phyloP scores from a whole-genome alignment of 1,140 invertebrate genomes.

The roundworm (Caenorhabditis elegans) region DNA sequence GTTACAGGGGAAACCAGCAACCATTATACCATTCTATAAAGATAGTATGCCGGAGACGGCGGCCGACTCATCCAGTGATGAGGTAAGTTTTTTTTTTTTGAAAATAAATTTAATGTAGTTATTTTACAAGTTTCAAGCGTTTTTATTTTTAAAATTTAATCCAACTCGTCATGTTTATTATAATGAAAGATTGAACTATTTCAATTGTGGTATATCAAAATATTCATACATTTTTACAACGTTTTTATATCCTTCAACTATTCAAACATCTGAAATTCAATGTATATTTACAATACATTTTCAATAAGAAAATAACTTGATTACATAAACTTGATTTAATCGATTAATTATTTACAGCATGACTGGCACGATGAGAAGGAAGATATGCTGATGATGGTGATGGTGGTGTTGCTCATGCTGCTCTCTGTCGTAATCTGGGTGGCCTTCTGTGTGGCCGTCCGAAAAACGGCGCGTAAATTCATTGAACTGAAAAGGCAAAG shows the following conservation, averaged over 20 bases:
- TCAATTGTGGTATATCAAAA: no score
- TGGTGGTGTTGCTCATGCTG: slow-evolving; percentile 33
- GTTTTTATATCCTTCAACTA: no score
- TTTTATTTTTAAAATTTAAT: neutral
- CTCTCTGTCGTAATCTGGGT: slow-evolving; percentile 40
- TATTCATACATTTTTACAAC: no score
- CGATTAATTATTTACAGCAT: no score
- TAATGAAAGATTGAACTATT: no score
- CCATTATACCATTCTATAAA: slow-evolving; percentile 30
- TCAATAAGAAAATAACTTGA: no score
- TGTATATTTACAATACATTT: no score
- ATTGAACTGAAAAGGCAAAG: slow-evolving; percentile 38
- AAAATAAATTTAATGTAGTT: no score
- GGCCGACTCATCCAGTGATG: slow-evolving; percentile 11
- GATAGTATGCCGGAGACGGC: slow-evolving; percentile 16
- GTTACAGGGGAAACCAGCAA: slow-evolving; percentile 6
- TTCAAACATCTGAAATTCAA: no score
- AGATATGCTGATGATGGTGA: slow-evolving; percentile 35
- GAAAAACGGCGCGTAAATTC: slow-evolving; percentile 36
- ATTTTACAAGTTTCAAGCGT: no score
- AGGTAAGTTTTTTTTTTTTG: neutral
- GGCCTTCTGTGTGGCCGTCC: slow-evolving; percentile 34
- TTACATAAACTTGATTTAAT: no score
- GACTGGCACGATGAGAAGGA: slow-evolving; percentile 28
- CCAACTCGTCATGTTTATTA: no score